Conservation (phyloP, 2,797 vertebrate genomes). For the Artibeus jamaicensis region DNA sequence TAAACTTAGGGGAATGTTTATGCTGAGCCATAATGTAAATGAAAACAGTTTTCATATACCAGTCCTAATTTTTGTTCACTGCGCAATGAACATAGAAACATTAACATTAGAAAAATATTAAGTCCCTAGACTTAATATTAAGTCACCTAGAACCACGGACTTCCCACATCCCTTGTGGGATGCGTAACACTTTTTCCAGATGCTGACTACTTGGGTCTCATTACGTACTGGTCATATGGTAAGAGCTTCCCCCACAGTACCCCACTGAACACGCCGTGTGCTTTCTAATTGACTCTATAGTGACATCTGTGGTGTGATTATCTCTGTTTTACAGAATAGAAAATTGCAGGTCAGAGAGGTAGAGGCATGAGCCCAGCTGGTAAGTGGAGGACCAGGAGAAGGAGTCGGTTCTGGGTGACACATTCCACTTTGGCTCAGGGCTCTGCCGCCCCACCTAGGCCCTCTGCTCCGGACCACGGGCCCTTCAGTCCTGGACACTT, state of each 20-base stretch:
- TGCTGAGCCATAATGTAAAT: background rate
- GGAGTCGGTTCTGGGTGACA: background rate
- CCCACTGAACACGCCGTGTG: background rate
- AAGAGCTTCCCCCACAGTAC: background rate
- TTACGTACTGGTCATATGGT: rapidly evolving
- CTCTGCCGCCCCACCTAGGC: background rate
- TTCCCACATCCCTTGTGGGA: background rate
- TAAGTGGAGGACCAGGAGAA: background rate
- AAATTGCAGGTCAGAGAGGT: background rate
- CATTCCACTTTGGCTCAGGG: too few species aligned
- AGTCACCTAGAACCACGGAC: too few species aligned
- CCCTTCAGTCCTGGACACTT: rapidly evolving
- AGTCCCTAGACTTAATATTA: too few species aligned
- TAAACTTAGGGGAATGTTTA: background rate
- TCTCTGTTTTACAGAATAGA: background rate
- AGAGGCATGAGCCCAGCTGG: too few species aligned
- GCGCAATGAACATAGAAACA: background rate
- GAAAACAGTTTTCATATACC: background rate
- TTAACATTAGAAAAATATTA: background rate
- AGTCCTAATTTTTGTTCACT: background rate
- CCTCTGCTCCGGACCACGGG: background rate
- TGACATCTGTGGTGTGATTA: background rate
- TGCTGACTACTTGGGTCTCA: too few species aligned
- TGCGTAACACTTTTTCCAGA: background rate
- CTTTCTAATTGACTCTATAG: background rate